These are phyloP conservation scores for Sialis lutaria DNA, from an alignment of 2,888 invertebrate genomes.

Conservation along the genomic window DNA sequence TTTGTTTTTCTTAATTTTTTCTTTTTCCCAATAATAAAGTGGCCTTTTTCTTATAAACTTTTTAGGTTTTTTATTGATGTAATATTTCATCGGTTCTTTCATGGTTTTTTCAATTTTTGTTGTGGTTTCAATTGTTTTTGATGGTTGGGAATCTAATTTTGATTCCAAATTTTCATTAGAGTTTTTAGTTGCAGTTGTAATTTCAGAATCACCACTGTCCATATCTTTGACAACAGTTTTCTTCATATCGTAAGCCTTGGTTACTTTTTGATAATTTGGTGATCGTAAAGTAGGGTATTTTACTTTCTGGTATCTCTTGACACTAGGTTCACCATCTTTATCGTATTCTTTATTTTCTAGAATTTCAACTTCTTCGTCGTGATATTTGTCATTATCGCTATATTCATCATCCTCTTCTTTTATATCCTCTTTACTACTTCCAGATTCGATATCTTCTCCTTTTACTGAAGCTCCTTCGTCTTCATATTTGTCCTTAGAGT, in stretches of 20 bases:
- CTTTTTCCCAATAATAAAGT: conserved; percentile 11
- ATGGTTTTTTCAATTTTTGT: background rate
- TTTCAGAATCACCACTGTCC: conserved; percentile 15
- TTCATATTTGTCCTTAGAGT: conserved; percentile 16
- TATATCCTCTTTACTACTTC: conserved; percentile 13
- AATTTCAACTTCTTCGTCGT: conserved; percentile 25
- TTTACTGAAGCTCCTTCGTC: conserved; percentile 19
- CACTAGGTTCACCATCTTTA: conserved; percentile 2
- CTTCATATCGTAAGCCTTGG: conserved; percentile 9
- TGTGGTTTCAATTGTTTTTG: background rate
- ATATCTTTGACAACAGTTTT: conserved; percentile 17
- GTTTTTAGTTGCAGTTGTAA: conserved; percentile 4
- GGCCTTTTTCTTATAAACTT: conserved; percentile 10
- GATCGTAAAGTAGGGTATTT: conserved; percentile 12
- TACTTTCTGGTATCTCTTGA: background rate
- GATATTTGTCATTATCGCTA: conserved; percentile 21
- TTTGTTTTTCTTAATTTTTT: conserved; percentile 3
- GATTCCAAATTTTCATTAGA: background rate
- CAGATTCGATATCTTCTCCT: conserved; percentile 16
- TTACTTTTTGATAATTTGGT: background rate
- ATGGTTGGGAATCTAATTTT: background rate
- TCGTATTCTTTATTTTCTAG: conserved; percentile 18
- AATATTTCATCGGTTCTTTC: background rate
- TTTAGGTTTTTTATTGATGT: conserved; percentile 8
- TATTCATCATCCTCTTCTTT: conserved; percentile 12